Base-by-base conservation (phyloP, 64 coral and sea anemone genomes). In the Montipora efflorescens region DNA sequence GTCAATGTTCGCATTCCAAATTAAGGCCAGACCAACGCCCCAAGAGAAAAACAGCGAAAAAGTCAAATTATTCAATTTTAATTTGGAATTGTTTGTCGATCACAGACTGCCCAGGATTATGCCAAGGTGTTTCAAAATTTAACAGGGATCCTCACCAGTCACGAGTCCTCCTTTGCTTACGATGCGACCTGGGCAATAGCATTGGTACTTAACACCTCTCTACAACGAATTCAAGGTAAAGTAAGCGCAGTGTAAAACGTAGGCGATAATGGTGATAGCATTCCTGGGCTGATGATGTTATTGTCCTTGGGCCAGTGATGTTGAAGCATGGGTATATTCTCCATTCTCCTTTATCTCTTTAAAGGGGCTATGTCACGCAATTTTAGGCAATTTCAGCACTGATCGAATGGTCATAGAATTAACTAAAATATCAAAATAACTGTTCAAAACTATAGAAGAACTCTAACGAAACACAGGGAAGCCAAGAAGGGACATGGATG, bases 111-210 rank as follows among this genome's bases (percentile, higher is more conserved):
- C 10, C 46, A 47, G 23, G 79, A 95, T 25, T 96, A 96, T 46
- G 87, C 95, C 12, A 84, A 48, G 59, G 19, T 45, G 75, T 96
- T 96, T 66, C 87, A 88, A 80, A 90, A 75, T 11, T 67, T 78
- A 76, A 93, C 95, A 0, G 74, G 87, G 51, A 81, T 75, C 15
- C 62, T 75, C 43, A 85, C 95, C 16, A 72, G 50, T 48, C 83
- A 75, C 16, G 89, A 91, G 70, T 82, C 94, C 16, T 93, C 79
- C 7, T 95, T 95, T 70, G 93, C 93, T 2, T 95, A 90, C 36
- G 93, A 95, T 80, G 93, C 93, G 9, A 80, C 83, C 55, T 95
- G 93, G 93, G 87, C 93, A 13, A 95, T 95, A 43, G 93, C 88
- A n/a, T 5, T 78, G 61, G 93, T 83, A 2, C 72, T 95, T 3